Evolutionary conservation across 1,140 invertebrate genomes (phyloP).

Genomic region (Galleria mellonella): DNA sequence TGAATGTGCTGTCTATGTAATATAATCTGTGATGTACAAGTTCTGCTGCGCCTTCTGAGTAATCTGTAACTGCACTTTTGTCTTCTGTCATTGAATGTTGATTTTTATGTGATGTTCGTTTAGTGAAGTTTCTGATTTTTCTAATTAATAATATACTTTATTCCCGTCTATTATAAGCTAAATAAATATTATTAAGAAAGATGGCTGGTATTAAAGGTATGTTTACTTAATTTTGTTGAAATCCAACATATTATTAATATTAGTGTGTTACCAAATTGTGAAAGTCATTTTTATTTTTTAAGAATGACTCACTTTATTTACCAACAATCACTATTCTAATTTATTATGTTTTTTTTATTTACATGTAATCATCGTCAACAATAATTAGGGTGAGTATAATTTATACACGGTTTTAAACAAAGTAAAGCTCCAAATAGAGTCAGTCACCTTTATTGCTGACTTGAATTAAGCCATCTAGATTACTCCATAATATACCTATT

Average conservation of each 20-base stretch:
- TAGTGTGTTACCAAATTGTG: too few relatives aligned
- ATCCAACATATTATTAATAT: neutral
- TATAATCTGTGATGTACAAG: too few relatives aligned
- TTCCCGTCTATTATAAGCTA: neutral
- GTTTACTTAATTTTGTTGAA: neutral
- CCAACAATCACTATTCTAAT: neutral
- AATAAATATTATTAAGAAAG: constrained; percentile 9
- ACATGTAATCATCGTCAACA: constrained; percentile 26
- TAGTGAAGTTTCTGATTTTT: constrained; percentile 3
- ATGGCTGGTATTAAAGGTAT: constrained; percentile 63
- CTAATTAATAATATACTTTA: neutral
- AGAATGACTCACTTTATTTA: constrained; percentile 10
- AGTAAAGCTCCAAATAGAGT: too few relatives aligned
- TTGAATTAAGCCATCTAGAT: neutral
- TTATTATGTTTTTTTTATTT: constrained; percentile 27
- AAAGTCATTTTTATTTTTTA: constrained; percentile 2
- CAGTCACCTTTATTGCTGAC: neutral
- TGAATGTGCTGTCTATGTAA: too few relatives aligned
- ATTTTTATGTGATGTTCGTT: too few relatives aligned
- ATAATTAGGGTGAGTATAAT: constrained; percentile 18
- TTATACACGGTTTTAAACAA: neutral
- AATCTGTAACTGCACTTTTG: too few relatives aligned
- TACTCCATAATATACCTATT: neutral
- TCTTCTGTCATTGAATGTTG: too few relatives aligned
- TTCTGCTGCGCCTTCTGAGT: too few relatives aligned